Evolutionary conservation across 1,140 invertebrate species (phyloP).

Genomic region (Cydia amplana): DNA sequence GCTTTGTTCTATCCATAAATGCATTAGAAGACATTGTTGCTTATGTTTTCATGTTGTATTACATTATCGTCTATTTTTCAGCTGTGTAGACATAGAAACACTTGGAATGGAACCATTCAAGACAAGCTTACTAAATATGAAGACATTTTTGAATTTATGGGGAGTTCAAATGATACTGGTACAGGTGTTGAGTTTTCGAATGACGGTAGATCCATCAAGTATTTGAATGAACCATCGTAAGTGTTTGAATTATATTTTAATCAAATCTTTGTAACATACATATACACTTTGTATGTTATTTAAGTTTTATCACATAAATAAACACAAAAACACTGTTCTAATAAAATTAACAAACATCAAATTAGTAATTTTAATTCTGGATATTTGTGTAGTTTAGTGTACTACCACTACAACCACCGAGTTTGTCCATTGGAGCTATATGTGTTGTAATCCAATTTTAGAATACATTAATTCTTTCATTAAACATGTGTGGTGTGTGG

Average conservation of each 20-base stretch:
- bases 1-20: not conserved
- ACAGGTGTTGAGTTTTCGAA: conserved; percentile 43
- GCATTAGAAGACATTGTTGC: not conserved
- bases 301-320: no score
- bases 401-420: no score
- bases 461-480: not conserved
- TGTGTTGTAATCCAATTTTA: no score
- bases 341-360: no score
- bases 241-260: conserved; percentile 46
- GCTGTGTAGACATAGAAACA: conserved; percentile 57
- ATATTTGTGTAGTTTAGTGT: no score
- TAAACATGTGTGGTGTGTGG: not conserved
- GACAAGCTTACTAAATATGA: conserved; percentile 35
- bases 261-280: no score
- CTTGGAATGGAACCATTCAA: conserved; percentile 36
- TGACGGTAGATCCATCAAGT: conserved; percentile 61
- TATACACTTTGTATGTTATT: no score
- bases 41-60: not conserved
- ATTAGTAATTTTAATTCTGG: no score
- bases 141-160: conserved; percentile 55
- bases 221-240: conserved; percentile 67
- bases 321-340: no score
- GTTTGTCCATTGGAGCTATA: no score
- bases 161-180: conserved; percentile 47
- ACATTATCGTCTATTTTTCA: conserved; percentile 43